Evolutionary conservation across 2,797 vertebrate species (phyloP), one percentile per base, ranked within the genome.

Genomic region (Orientallactaga sibirica): DNA sequence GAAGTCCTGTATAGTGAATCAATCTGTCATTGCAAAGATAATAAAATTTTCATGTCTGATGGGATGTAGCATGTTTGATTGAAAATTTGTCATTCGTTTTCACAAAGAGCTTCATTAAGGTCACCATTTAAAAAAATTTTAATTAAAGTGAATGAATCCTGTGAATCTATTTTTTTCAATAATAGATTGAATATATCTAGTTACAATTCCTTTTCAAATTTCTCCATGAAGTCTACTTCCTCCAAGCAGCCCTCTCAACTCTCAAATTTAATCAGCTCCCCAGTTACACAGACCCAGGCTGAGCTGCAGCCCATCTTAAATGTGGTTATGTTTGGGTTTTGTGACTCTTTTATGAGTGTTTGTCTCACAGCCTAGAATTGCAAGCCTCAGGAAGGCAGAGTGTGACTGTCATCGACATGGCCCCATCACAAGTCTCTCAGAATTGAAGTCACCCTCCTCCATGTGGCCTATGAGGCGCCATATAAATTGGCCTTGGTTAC

Each of bases 1-100:
- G 84, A 96, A 94, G 94, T 90, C 91, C 93, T 88, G 61, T 94
- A 92, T 64, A 92, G 93, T 73, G 96, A 97, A 96, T 95, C 92
- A 90, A 96, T 97, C 95, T 97, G 82, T 97, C 95, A 96, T 74
- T 97, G 81, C 61, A 95, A 96, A 95, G 96, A 71, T 80, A 87
- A 97, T 96, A 96, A 96, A 95, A 96, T 94, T 85, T 55, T 83
- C 95, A 25, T 92, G 41, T 66, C 81, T 93, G 86, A 80, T 81
- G 97, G 37, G 80, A 95, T 64, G 16, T 66, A 62, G 92, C 97
- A 93, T 89, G 29, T 96, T 96, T 89, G 95, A 88, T 43, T 58
- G 78, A 80, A 95, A 96, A 86, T 62, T 83, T 61, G 64, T 95
- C 95, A 62, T 83, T 97, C 66, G 84, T 84, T 96, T 97, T 92